Evolutionary conservation across 2,113 vertebrate genomes (phyloP).

Genomic region (Leptobrachium leishanense): DNA sequence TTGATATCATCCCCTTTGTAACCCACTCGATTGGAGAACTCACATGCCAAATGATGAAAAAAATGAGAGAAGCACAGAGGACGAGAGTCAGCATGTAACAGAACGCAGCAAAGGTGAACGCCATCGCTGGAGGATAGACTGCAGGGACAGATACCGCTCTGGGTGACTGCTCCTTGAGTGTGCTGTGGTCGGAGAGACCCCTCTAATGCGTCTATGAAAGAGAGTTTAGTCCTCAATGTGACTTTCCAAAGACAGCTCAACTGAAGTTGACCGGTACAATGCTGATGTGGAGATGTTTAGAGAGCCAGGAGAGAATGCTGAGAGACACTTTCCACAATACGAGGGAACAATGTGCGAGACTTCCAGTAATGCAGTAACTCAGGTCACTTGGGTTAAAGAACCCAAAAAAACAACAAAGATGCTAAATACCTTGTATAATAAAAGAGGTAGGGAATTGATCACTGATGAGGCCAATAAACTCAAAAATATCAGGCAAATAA

Average conservation of each 20-base stretch:
- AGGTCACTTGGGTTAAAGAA: no score
- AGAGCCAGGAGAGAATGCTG: background rate
- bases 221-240: background rate
- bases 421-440: no score
- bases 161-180: background rate
- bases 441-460: no score
- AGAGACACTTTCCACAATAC: no score
- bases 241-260: background rate
- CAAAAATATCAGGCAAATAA: no score
- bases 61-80: conserved; percentile 89
- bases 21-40: conserved; percentile 56
- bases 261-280: background rate
- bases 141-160: background rate
- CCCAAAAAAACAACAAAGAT: no score
- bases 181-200: background rate
- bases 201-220: background rate
- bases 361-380: no score
- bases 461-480: no score
- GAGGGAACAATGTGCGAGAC: no score
- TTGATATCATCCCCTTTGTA: background rate
- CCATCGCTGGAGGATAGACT: conserved; percentile 60
- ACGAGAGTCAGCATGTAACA: conserved; percentile 95
- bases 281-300: background rate
- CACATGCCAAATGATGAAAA: conserved; percentile 95
- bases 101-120: conserved; percentile 94